A percentile compares a stretch with the other conserved stretches of the same genome.
Evolutionary conservation across 2,888 invertebrate genomes (phyloP).

Genomic region (Ectemnius continuus): DNA sequence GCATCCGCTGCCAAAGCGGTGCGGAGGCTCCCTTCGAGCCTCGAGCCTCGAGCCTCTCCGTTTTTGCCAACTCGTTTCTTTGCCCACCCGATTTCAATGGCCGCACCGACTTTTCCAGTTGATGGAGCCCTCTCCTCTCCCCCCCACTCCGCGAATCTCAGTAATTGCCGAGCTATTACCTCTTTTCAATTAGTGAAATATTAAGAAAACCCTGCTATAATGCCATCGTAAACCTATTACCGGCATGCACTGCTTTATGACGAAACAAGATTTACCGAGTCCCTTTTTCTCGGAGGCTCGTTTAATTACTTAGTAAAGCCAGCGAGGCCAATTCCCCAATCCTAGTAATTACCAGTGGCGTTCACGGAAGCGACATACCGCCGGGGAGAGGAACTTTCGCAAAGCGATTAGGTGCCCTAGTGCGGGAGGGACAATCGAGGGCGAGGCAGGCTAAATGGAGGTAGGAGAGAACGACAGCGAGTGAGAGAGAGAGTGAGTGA

Average conservation of each 20-base stretch:
- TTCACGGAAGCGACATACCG: slow-evolving; percentile 2
- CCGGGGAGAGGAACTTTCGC: neutral
- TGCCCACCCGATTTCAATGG: neutral
- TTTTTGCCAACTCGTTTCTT: neutral
- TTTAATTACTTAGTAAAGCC: neutral
- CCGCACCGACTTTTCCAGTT: neutral
- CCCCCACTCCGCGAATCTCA: neutral
- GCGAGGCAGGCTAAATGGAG: too few relatives aligned
- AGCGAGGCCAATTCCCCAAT: neutral
- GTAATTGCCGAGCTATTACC: neutral
- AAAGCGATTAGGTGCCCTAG: neutral
- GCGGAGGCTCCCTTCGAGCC: slow-evolving; percentile 26
- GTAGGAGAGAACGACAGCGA: too few relatives aligned
- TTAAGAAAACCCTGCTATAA: too few relatives aligned
- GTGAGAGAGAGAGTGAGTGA: neutral
- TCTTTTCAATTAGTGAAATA: neutral
- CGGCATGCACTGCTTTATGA: too few relatives aligned
- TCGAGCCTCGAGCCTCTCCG: neutral
- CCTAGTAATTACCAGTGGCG: slow-evolving; percentile 4
- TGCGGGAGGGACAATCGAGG: neutral
- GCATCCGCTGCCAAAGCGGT: slow-evolving; percentile 68
- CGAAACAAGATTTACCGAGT: neutral
- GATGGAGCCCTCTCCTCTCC: too few relatives aligned
- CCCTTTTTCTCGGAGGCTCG: neutral
- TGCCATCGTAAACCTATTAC: too few relatives aligned